Percentiles rank a stretch among this genome's conserved stretches.
These are phyloP conservation scores for Xyliphius kryptos DNA, from an alignment of 2,113 vertebrate species.

Conservation along the genomic window DNA sequence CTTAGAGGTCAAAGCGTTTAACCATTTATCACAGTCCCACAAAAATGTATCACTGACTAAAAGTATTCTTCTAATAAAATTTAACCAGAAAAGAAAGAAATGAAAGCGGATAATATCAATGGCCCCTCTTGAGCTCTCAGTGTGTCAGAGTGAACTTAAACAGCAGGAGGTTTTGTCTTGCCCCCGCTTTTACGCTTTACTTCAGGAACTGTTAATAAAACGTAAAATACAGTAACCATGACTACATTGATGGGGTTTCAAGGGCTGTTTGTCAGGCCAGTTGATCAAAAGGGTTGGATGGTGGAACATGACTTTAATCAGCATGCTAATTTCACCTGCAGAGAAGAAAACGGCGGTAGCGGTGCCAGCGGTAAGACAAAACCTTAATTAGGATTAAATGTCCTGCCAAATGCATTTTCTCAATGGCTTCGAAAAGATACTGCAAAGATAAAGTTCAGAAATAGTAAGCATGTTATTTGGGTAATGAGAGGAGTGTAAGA, in stretches of 20 bases:
- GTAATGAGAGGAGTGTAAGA: no score
- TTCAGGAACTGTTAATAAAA: conserved; percentile 13
- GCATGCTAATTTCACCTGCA: conserved; percentile 32
- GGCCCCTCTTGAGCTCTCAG: neutral
- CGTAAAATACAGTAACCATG: conserved; percentile 18
- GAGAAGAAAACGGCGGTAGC: conserved; percentile 31
- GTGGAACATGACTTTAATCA: conserved; percentile 27
- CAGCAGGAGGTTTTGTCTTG: neutral
- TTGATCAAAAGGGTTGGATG: conserved; percentile 16
- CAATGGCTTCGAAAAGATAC: neutral
- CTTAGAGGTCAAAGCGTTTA: neutral
- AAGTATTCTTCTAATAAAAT: neutral
- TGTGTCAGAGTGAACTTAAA: conserved; percentile 4
- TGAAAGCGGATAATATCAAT: conserved; percentile 8
- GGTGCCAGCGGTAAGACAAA: conserved; percentile 7
- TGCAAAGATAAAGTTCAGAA: neutral
- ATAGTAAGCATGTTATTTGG: neutral
- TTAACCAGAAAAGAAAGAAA: neutral
- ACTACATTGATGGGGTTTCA: conserved; percentile 18
- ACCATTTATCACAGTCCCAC: neutral
- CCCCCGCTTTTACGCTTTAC: conserved; percentile 1
- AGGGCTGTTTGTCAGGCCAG: conserved; percentile 5
- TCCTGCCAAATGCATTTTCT: conserved; percentile 1
- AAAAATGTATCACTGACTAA: conserved; percentile 7
- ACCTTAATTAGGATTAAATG: conserved; percentile 15